Evolutionary conservation across 2,797 vertebrate species (phyloP).

Genomic region (Sebastes umbrosus): DNA sequence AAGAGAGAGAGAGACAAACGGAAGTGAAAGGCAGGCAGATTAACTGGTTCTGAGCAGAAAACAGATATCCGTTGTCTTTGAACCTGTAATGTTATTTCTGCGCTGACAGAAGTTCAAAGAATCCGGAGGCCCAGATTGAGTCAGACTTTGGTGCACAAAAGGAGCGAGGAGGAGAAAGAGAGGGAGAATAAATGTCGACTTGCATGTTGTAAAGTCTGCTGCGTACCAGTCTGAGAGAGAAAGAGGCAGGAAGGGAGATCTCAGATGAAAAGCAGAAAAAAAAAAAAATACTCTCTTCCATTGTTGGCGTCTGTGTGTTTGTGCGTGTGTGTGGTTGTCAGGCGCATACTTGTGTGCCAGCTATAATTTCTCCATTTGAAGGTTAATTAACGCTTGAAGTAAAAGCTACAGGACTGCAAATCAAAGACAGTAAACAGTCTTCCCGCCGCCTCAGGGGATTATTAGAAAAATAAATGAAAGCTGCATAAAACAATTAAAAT

Average conservation of each 20-base stretch:
- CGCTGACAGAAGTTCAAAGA: conserved; percentile 77
- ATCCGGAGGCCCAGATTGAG: conserved; percentile 68
- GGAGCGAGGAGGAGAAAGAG: conserved; percentile 57
- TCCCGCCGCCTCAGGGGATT: conserved; percentile 69
- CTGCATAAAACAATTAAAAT: conserved; percentile 74
- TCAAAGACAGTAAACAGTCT: conserved; percentile 80
- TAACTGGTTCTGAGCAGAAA: conserved; percentile 69
- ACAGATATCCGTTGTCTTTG: conserved; percentile 79
- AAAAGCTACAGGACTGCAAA: conserved; percentile 75
- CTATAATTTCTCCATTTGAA: conserved; percentile 78
- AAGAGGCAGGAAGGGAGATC: conserved; percentile 62
- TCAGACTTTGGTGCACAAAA: conserved; percentile 74
- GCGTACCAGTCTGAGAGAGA: conserved; percentile 2
- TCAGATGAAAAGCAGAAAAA: conserved; percentile 61
- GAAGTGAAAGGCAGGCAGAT: conserved; percentile 60
- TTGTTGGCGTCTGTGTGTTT: conserved; percentile 43
- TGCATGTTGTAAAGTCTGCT: conserved; percentile 49
- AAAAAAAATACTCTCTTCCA: conserved; percentile 47
- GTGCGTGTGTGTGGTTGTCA: neutral
- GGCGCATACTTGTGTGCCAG: conserved; percentile 42
- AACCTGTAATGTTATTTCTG: conserved; percentile 80
- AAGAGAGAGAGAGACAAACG: conserved; percentile 48
- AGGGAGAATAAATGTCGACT: conserved; percentile 65
- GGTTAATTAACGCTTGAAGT: conserved; percentile 83
- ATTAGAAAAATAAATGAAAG: conserved; percentile 79